A percentile compares a stretch with the other conserved stretches of the same genome.
Evolutionary conservation across 2,888 invertebrate species (phyloP).

Genomic region (Tachina fera): DNA sequence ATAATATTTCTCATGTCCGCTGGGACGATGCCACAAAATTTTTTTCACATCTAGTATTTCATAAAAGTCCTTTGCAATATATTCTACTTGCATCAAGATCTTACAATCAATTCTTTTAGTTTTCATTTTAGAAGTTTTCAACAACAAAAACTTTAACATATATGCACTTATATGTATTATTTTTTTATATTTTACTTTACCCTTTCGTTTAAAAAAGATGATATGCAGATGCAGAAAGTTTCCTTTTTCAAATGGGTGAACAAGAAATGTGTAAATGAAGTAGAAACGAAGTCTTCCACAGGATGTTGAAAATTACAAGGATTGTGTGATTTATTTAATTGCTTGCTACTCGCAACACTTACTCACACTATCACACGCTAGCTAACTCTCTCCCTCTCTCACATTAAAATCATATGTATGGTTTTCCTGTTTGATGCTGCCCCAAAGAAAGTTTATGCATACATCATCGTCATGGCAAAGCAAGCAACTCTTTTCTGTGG

Average conservation of each 20-base stretch:
- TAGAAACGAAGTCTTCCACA: slow-evolving; percentile 59
- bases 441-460: slow-evolving; percentile 35
- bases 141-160: not conserved
- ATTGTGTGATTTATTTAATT: slow-evolving; percentile 71
- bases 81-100: too few relatives aligned
- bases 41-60: too few relatives aligned
- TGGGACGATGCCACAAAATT: too few relatives aligned
- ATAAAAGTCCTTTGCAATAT: too few relatives aligned
- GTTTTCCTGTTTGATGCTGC: slow-evolving; percentile 33
- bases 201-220: slow-evolving; percentile 17
- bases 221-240: slow-evolving; percentile 59
- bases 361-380: not conserved
- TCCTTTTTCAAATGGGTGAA: slow-evolving; percentile 56
- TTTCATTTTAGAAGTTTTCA: not conserved
- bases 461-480: slow-evolving; percentile 26
- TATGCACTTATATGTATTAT: not conserved
- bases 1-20: too few relatives aligned
- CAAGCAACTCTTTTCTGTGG: slow-evolving; percentile 24
- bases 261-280: slow-evolving; percentile 66
- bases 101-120: not conserved
- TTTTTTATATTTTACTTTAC: not conserved
- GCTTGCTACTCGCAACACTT: slow-evolving; percentile 64
- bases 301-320: slow-evolving; percentile 68
- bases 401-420: not conserved
- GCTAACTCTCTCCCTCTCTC: not conserved